Evolutionary conservation across 1,140 invertebrate species (phyloP).

Genomic region (Heliconius melpomene): DNA sequence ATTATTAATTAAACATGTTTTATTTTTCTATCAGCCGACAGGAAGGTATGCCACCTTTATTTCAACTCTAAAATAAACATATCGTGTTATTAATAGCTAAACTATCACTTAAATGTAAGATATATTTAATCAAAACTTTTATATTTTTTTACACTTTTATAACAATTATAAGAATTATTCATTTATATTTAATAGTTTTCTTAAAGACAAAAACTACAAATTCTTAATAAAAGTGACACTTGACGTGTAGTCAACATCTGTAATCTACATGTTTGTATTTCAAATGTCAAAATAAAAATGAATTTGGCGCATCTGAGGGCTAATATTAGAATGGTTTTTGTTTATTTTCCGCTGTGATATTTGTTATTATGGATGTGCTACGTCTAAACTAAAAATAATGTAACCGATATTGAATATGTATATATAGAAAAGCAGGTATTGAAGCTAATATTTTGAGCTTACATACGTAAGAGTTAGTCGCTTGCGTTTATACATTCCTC

Average conservation of each 20-base stretch:
- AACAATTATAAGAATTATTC: background rate
- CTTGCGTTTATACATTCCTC: conserved; percentile 56
- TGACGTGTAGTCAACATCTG: background rate
- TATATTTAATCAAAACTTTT: background rate
- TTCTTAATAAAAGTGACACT: background rate
- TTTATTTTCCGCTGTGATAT: conserved; percentile 61
- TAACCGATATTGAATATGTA: conserved; percentile 62
- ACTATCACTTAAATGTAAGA: background rate
- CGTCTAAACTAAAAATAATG: conserved; percentile 74
- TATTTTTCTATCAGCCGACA: too few species aligned
- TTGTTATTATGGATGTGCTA: conserved; percentile 51
- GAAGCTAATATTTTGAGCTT: conserved; percentile 63
- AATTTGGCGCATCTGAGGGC: conserved; percentile 33
- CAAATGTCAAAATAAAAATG: conserved; percentile 38
- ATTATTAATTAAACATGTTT: too few species aligned
- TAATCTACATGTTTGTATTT: background rate
- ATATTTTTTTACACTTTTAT: background rate
- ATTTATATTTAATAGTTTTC: background rate
- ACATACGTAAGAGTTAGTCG: conserved; percentile 46
- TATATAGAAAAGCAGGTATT: conserved; percentile 67
- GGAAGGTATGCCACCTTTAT: too few species aligned
- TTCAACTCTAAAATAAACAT: too few species aligned
- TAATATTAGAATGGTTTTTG: conserved; percentile 60
- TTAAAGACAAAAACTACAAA: background rate
- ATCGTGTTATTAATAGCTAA: too few species aligned